Percentiles rank a stretch among this genome's conserved stretches.
These are phyloP conservation scores for Porites rus DNA, from an alignment of 92 coral and sea anemone species.

Conservation along the genomic window DNA sequence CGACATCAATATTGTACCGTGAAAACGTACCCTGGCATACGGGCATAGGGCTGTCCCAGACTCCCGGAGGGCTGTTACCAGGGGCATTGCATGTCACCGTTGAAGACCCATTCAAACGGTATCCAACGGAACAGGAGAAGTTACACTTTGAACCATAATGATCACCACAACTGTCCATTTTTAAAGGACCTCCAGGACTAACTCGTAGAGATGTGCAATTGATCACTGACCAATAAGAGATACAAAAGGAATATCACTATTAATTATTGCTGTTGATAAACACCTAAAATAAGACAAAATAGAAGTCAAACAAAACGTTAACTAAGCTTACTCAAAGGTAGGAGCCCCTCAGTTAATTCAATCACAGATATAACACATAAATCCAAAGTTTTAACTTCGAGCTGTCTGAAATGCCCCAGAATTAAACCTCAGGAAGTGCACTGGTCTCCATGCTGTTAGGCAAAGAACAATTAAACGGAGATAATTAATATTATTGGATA, in stretches of 20 bases:
- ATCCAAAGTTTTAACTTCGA: no score
- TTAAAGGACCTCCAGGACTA: slow-evolving; percentile 20
- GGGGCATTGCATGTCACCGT: slow-evolving; percentile 18
- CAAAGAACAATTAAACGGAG: no score
- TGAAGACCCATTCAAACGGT: slow-evolving; percentile 20
- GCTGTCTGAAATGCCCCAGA: no score
- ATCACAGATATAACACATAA: no score
- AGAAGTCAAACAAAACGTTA: no score
- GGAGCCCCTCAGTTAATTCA: no score
- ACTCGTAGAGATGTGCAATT: slow-evolving; percentile 39
- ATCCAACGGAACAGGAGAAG: slow-evolving; percentile 11
- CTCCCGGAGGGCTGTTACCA: slow-evolving; percentile 20
- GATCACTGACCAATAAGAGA: slow-evolving; percentile 8
- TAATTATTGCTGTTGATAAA: no score
- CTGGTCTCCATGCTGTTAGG: no score
- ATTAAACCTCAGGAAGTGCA: no score
- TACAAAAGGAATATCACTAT: neutral
- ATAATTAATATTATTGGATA: neutral
- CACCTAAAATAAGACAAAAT: no score
- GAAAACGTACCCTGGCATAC: slow-evolving; percentile 5
- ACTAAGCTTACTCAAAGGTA: no score
- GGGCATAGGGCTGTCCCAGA: slow-evolving; percentile 28
- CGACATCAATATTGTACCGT: no score
- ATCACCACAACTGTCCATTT: slow-evolving; percentile 17
- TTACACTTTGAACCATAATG: slow-evolving; percentile 28